Evolutionary conservation across 2,888 invertebrate species (phyloP), one percentile per base, ranked within the genome.

Genomic region (Eupithecia tripunctaria): DNA sequence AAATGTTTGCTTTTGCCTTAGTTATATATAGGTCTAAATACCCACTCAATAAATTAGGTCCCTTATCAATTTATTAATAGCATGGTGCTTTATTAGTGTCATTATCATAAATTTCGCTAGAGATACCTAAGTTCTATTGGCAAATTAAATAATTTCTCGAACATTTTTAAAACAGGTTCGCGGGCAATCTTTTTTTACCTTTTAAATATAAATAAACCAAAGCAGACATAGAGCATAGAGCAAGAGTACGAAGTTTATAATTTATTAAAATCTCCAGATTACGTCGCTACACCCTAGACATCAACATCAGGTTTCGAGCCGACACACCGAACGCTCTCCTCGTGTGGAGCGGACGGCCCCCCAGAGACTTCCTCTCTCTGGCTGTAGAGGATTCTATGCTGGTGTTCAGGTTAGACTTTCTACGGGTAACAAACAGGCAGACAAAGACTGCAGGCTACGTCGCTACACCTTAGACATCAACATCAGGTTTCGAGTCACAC

Each of bases 291-390:
- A 97, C 97, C 79, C 95, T 98, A 80, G 41, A 41, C 41, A 41
- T 15, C 85, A 98, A 98, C 95, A 96, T 99, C 89, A 95, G 98
- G 81, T 97, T 99, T 91, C 96, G 97, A 78, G 96, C 97, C 68
- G 95, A 95, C 79, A 95, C 96, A 2, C 89, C 95, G 36, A 93
- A 95, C 83, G 98, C 98, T 0, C 95, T 99, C 76, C 95, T 99
- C 59, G 95, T 98, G 76, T 98, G 98, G 98, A 97, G 97, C 80
- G 98, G 98, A 14, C 95, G 97, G 67, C 85, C 90, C 1, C 85
- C 83, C 56, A 95, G 96, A 68, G 98, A 98, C 91, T 98, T 97
- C 94, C 95, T 99, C 65, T 97, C 98, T 47, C 94, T 99, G 64
- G 98, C 98, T 62, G 95, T 99, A 74, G 96, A 97, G 85, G 95